A percentile compares a stretch with the other conserved stretches of the same genome.
phyloP scores from a whole-genome alignment of 2,797 vertebrate genomes.

The Lagorchestes hirsutus region DNA sequence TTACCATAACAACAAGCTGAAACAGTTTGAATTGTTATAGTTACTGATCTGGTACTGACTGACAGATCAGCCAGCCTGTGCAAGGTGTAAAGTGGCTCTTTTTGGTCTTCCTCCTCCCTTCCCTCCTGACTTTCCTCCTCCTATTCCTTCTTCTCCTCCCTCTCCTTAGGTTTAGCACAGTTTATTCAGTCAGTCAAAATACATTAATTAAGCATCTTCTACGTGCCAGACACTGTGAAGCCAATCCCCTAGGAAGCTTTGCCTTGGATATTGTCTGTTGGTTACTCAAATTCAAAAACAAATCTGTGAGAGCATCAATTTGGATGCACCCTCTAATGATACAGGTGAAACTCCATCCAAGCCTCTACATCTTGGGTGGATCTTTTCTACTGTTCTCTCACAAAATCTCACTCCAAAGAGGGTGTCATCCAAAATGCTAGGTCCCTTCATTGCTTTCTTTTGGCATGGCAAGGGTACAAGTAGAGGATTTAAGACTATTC shows the following conservation, averaged over 20 bases:
- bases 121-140: background rate
- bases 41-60: background rate
- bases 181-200: background rate
- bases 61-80: background rate
- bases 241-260: background rate
- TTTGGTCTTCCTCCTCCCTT: background rate
- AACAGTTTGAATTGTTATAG: background rate
- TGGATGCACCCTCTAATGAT: background rate
- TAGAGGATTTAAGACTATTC: background rate
- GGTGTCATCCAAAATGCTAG: background rate
- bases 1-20: background rate
- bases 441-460: background rate
- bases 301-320: background rate
- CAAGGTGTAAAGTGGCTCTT: background rate
- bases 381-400: background rate
- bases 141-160: background rate
- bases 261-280: background rate
- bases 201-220: background rate
- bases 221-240: background rate
- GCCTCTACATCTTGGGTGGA: background rate
- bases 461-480: background rate
- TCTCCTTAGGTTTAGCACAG: background rate
- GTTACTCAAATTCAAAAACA: background rate
- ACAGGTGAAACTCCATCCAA: background rate
- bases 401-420: background rate